Conservation (phyloP, 2,888 invertebrate species). For the Nemoura dubitans region DNA sequence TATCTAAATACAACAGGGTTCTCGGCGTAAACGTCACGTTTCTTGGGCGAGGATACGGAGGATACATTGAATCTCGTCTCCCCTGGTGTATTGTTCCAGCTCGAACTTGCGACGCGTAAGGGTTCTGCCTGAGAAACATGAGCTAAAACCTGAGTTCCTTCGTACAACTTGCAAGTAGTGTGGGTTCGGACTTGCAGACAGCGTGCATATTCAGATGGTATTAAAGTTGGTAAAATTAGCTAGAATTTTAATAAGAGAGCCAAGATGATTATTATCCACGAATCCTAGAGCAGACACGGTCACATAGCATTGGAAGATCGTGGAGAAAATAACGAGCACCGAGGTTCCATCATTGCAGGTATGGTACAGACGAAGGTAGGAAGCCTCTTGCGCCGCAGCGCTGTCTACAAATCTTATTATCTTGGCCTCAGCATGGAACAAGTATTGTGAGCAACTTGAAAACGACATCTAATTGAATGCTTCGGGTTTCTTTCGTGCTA, state of each 20-base stretch:
- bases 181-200: neutral
- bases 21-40: neutral
- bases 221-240: neutral
- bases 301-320: neutral
- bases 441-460: slow-evolving; percentile 22
- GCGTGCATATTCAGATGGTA: too few species aligned
- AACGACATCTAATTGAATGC: slow-evolving; percentile 52
- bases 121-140: too few species aligned
- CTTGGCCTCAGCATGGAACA: neutral
- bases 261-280: neutral
- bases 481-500: slow-evolving; percentile 55
- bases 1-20: neutral
- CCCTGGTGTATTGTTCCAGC: neutral
- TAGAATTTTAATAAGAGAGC: neutral
- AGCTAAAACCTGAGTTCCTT: too few species aligned
- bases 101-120: too few species aligned
- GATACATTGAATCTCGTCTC: neutral
- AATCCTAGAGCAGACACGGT: neutral
- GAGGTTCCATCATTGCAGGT: neutral
- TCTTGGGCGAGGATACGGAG: neutral
- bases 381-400: neutral
- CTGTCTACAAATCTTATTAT: slow-evolving; percentile 12
- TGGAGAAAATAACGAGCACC: neutral
- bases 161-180: neutral
- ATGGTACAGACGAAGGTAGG: neutral